Evolutionary conservation across 2,113 vertebrate species (phyloP).

Genomic region (Alosa alosa): DNA sequence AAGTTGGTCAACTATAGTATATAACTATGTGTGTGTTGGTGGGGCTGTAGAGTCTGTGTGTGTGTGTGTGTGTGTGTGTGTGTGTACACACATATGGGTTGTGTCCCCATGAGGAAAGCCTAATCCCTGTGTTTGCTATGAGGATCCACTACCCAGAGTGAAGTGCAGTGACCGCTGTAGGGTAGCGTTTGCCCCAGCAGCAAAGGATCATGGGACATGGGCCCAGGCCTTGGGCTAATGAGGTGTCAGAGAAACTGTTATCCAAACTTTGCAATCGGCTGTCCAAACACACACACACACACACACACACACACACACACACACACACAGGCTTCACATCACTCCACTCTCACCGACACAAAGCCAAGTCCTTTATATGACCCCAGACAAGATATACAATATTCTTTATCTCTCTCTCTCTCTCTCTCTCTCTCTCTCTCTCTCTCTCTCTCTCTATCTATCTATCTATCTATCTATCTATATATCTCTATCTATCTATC

Average conservation of each 20-base stretch:
- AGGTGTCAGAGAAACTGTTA: neutral
- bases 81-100: neutral
- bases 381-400: constrained; percentile 12
- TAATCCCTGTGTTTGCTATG: constrained; percentile 21
- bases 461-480: neutral
- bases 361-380: neutral
- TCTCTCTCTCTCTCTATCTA: neutral
- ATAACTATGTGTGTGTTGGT: neutral
- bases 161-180: neutral
- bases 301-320: constrained; percentile 32
- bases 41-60: too few species aligned
- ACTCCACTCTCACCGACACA: neutral
- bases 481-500: neutral
- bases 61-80: neutral
- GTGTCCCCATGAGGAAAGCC: constrained; percentile 10
- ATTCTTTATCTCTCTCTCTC: neutral
- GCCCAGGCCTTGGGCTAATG: neutral
- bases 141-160: constrained; percentile 16
- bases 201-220: neutral
- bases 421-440: neutral
- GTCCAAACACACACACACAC: constrained; percentile 45
- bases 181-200: neutral
- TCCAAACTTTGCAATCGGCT: constrained; percentile 18
- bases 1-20: neutral
- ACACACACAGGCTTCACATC: constrained; percentile 15